phyloP scores from a whole-genome alignment of 2,797 vertebrate genomes.

The Anisognathus igniventris region DNA sequence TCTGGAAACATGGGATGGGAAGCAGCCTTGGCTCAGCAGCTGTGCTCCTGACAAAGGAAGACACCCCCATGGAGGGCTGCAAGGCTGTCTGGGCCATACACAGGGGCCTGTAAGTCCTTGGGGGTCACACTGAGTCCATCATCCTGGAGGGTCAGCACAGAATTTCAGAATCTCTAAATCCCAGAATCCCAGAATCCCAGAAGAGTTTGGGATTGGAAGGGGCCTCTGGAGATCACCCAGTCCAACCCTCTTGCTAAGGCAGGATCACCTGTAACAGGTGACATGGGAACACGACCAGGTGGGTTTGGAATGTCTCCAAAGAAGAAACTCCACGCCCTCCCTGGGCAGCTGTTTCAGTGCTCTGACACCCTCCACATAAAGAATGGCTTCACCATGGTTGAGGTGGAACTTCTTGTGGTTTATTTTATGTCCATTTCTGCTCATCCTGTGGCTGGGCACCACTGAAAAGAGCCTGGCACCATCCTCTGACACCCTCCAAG shows the following conservation, averaged over 20 bases:
- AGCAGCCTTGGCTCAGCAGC: background rate
- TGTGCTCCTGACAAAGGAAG: background rate
- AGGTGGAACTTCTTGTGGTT: background rate
- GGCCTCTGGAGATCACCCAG: background rate
- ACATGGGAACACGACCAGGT: rapidly evolving
- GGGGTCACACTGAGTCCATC: rapidly evolving
- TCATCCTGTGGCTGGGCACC: background rate
- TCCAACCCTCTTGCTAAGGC: background rate
- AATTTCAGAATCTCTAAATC: background rate
- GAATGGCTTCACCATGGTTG: background rate
- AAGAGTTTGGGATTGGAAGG: background rate
- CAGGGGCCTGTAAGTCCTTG: background rate
- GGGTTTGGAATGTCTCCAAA: background rate
- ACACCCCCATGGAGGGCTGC: background rate
- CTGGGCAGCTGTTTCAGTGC: background rate
- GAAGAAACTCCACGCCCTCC: rapidly evolving
- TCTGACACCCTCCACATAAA: background rate
- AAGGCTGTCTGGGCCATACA: background rate
- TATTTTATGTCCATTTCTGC: background rate
- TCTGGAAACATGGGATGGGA: rapidly evolving
- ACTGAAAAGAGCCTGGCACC: background rate
- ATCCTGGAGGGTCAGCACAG: background rate
- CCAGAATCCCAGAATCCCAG: background rate
- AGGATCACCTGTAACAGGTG: background rate
- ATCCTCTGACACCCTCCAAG: background rate